A percentile compares a stretch with the other conserved stretches of the same genome.
These are phyloP conservation scores for Aphyosemion australe DNA, from an alignment of 2,113 vertebrate species.

Conservation along the genomic window DNA sequence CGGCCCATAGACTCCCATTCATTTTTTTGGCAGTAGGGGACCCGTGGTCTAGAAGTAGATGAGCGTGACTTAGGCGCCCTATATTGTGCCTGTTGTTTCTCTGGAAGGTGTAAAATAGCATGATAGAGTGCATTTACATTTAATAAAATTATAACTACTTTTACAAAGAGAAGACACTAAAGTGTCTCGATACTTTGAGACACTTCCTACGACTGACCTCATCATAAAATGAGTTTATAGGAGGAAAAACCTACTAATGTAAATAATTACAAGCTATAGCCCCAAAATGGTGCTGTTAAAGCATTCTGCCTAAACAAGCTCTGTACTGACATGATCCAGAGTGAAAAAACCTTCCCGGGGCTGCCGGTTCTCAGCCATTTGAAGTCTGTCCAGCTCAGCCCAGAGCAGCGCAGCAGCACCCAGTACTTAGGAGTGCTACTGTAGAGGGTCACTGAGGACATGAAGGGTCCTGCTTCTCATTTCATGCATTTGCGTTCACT, in stretches of 20 bases:
- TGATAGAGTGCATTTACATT: no score
- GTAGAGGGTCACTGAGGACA: constrained; percentile 43
- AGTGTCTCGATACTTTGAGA: no score
- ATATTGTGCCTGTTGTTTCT: no score
- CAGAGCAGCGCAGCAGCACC: constrained; percentile 40
- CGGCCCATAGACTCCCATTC: no score
- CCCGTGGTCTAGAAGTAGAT: no score
- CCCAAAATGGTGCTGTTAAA: not conserved
- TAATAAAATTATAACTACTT: no score
- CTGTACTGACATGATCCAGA: constrained; percentile 27
- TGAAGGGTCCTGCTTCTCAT: constrained; percentile 13
- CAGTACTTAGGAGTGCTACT: constrained; percentile 45
- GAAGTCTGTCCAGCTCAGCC: constrained; percentile 37
- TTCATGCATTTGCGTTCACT: constrained; percentile 7
- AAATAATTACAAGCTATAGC: not conserved
- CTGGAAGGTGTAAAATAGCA: no score
- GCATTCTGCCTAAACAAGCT: constrained; percentile 25
- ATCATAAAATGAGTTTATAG: not conserved
- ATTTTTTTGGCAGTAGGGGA: no score
- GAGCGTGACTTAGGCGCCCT: no score
- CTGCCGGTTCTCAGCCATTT: constrained; percentile 27
- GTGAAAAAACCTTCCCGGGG: constrained; percentile 29
- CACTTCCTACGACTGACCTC: no score
- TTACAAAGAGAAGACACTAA: no score
- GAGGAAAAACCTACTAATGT: not conserved